These are phyloP conservation scores for Cossypha niveicapilla DNA, from an alignment of 2,797 vertebrate species.

Conservation along the genomic window DNA sequence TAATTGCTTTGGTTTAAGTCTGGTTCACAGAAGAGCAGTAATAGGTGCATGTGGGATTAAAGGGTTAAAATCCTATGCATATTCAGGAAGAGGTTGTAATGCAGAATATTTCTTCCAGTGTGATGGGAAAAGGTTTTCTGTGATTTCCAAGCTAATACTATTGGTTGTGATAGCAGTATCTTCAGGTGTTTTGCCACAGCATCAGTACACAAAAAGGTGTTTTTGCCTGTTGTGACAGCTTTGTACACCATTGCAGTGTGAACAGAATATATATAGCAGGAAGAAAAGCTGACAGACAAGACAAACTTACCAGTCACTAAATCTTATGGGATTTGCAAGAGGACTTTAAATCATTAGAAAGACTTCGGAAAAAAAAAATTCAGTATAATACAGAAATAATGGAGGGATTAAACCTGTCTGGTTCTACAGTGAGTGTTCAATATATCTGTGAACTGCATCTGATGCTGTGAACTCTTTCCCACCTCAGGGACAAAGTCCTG, in stretches of 20 bases:
- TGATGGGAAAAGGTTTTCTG: background rate
- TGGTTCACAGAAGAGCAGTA: background rate
- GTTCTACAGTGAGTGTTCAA: background rate
- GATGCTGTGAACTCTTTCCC: background rate
- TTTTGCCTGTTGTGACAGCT: background rate
- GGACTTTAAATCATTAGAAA: background rate
- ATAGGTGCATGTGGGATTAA: background rate
- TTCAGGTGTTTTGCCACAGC: background rate
- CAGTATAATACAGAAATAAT: background rate
- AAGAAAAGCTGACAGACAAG: background rate
- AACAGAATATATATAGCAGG: background rate
- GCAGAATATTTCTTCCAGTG: background rate
- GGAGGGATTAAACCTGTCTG: background rate
- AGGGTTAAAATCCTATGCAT: background rate
- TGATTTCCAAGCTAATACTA: background rate
- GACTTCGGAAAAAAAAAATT: background rate
- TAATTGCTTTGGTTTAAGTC: background rate
- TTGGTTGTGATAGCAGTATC: background rate
- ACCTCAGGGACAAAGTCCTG: slow-evolving; percentile 83
- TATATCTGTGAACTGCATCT: rapidly evolving
- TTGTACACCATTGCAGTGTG: background rate
- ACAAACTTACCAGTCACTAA: background rate
- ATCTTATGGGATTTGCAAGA: background rate
- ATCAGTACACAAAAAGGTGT: background rate
- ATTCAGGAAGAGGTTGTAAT: background rate